Conservation (phyloP, 2,113 vertebrate genomes). For the Pituophis catenifer region DNA sequence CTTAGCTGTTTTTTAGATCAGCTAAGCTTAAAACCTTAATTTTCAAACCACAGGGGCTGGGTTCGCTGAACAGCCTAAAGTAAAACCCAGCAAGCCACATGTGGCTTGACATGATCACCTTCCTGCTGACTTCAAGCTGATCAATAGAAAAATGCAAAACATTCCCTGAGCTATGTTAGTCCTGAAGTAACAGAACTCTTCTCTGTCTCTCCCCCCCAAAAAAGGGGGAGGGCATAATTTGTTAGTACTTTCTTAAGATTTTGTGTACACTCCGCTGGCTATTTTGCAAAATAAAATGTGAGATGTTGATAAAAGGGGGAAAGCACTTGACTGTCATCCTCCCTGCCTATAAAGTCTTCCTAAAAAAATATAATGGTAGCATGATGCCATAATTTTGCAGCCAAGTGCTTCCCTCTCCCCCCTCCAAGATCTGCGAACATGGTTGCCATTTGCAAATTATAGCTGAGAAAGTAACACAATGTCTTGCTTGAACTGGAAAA, state of each 20-base stretch:
- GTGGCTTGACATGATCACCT: background rate
- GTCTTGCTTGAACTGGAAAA: background rate
- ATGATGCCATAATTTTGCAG: background rate
- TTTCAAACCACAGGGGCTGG: background rate
- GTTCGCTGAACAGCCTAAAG: background rate
- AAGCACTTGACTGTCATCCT: background rate
- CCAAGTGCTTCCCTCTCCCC: background rate
- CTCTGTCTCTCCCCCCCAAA: background rate
- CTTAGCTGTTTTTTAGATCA: background rate
- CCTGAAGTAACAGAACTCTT: background rate
- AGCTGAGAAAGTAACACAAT: background rate
- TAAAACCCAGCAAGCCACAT: background rate
- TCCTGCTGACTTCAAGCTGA: background rate
- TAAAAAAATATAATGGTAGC: background rate
- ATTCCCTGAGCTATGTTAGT: background rate
- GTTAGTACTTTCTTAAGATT: background rate
- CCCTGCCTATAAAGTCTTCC: background rate
- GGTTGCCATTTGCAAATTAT: background rate
- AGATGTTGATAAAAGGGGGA: background rate
- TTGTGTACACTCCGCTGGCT: background rate
- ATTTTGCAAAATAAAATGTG: background rate
- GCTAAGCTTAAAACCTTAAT: background rate
- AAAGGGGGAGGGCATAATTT: background rate
- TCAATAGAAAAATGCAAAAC: background rate
- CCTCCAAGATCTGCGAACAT: background rate